Evolutionary conservation across 2,888 invertebrate genomes (phyloP).

Genomic region (Antitype chi): DNA sequence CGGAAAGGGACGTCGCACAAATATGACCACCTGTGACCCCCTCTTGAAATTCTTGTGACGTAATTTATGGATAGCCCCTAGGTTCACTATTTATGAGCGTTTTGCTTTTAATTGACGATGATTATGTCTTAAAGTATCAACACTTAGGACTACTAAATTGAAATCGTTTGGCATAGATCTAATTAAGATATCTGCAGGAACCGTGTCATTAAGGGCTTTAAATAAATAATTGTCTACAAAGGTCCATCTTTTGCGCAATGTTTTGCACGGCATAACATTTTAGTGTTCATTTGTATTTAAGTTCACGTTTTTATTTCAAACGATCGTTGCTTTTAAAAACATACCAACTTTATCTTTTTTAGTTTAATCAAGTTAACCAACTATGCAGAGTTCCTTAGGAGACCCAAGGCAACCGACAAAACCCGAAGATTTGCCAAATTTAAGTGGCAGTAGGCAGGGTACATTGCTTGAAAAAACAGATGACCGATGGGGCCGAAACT

Average conservation of each 20-base stretch:
- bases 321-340: neutral
- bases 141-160: conserved; percentile 18
- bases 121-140: conserved; percentile 53
- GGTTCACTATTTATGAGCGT: conserved; percentile 69
- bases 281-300: conserved; percentile 12
- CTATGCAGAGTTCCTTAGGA: no score
- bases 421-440: no score
- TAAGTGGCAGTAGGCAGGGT: no score
- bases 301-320: neutral
- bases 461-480: no score
- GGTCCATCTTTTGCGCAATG: conserved; percentile 4
- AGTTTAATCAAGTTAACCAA: no score
- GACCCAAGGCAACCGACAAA: no score
- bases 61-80: neutral
- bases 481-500: no score
- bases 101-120: conserved; percentile 52
- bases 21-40: neutral
- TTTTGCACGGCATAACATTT: conserved; percentile 10
- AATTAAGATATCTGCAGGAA: conserved; percentile 38
- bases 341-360: no score
- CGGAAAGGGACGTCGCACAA: neutral
- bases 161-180: conserved; percentile 30
- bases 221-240: conserved; percentile 33
- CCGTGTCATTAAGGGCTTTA: conserved; percentile 33
- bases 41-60: neutral